Evolutionary conservation across 1,140 invertebrate species (phyloP).

Genomic region (Drosophila repleta): DNA sequence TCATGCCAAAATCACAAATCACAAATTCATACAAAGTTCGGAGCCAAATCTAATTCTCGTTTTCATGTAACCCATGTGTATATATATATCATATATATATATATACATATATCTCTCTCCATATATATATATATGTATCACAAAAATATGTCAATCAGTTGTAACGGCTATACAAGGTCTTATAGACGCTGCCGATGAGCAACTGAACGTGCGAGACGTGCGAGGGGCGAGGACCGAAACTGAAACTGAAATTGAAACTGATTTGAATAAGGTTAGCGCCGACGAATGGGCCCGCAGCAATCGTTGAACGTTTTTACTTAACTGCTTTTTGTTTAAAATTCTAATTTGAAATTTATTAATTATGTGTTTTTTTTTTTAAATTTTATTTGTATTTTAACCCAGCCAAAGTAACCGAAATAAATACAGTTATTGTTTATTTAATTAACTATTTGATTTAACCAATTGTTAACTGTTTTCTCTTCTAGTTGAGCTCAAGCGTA

Average conservation of each 20-base stretch:
- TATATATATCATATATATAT: conserved; percentile 17
- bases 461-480: conserved; percentile 12
- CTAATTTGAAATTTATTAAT: no score
- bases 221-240: conserved; percentile 71
- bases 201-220: conserved; percentile 82
- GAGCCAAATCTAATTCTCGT: conserved; percentile 8
- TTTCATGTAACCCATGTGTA: conserved; percentile 16
- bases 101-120: conserved; percentile 20
- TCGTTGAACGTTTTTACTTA: conserved; percentile 57
- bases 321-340: no score
- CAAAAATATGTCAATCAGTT: conserved; percentile 59
- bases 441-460: conserved; percentile 1
- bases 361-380: conserved; percentile 22
- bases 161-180: conserved; percentile 84
- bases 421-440: conserved; percentile 16
- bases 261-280: conserved; percentile 82
- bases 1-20: conserved; percentile 39
- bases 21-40: conserved; percentile 10
- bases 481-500: conserved; percentile 8
- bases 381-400: conserved; percentile 31
- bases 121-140: not conserved
- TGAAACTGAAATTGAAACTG: conserved; percentile 65
- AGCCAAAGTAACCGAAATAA: conserved; percentile 40
- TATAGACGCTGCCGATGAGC: conserved; percentile 84
- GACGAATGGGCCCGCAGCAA: conserved; percentile 64